Percentiles rank a stretch among this genome's conserved stretches.
phyloP scores from a whole-genome alignment of 2,888 invertebrate species.

The Stenurella melanura region DNA sequence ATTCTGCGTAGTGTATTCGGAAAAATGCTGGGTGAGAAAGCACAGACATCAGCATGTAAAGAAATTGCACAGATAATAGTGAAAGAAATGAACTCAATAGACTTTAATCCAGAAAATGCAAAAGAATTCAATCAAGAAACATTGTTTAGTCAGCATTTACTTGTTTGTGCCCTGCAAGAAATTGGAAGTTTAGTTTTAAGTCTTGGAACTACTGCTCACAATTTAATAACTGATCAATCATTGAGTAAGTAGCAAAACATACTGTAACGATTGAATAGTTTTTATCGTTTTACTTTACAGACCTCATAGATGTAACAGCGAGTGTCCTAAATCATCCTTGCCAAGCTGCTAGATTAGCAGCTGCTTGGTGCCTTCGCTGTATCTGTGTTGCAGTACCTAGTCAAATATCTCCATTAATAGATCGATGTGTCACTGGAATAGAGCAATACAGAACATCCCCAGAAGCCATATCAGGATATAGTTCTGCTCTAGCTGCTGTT shows the following conservation, averaged over 20 bases:
- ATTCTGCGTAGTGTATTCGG: constrained; percentile 94
- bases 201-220: constrained; percentile 95
- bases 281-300: constrained; percentile 69
- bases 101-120: constrained; percentile 93
- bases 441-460: constrained; percentile 93
- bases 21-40: constrained; percentile 96
- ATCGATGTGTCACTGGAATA: constrained; percentile 90
- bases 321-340: constrained; percentile 95
- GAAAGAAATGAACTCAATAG: constrained; percentile 96
- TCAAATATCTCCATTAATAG: constrained; percentile 94
- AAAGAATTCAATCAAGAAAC: constrained; percentile 95
- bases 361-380: constrained; percentile 95
- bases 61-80: constrained; percentile 94
- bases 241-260: constrained; percentile 76
- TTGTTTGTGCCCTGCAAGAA: constrained; percentile 96
- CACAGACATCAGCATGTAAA: constrained; percentile 95
- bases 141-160: constrained; percentile 90
- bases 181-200: constrained; percentile 92
- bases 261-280: constrained; percentile 19
- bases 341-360: constrained; percentile 93
- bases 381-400: constrained; percentile 96
- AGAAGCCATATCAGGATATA: constrained; percentile 92
- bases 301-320: constrained; percentile 84
- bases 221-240: constrained; percentile 91
- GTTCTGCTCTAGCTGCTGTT: constrained; percentile 94